phyloP scores from a whole-genome alignment of 2,888 invertebrate species.

The Cenopis cana region DNA sequence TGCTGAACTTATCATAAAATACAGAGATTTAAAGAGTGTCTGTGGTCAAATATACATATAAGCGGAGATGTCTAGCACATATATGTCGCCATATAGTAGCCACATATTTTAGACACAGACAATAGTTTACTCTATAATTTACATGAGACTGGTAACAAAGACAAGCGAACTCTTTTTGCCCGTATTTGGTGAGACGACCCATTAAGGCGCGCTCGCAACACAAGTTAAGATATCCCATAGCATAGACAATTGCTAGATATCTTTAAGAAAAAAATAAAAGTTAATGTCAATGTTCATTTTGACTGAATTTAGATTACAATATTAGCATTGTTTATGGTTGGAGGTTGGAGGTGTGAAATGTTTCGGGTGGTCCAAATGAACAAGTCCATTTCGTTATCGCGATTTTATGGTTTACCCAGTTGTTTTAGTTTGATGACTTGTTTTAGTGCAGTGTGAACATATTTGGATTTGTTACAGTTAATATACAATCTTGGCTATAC shows the following conservation, averaged over 20 bases:
- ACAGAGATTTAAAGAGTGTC: too few relatives aligned
- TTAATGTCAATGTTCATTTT: conserved; percentile 54
- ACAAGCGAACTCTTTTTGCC: conserved; percentile 6
- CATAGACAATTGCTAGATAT: conserved; percentile 26
- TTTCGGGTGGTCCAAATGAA: conserved; percentile 62
- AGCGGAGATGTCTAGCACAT: too few relatives aligned
- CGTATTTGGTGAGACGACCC: conserved; percentile 14
- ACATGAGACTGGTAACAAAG: not conserved
- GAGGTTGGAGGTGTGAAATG: conserved; percentile 58
- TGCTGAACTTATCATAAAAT: too few relatives aligned
- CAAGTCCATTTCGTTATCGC: conserved; percentile 19
- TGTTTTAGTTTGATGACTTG: conserved; percentile 18
- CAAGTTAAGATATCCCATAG: conserved; percentile 36
- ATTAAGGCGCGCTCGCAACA: conserved; percentile 33
- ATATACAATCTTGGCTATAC: not conserved
- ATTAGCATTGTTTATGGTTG: conserved; percentile 70
- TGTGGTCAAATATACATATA: too few relatives aligned
- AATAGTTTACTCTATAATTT: not conserved
- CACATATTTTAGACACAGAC: not conserved
- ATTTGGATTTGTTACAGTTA: conserved; percentile 1
- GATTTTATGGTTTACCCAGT: conserved; percentile 26
- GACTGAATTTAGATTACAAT: conserved; percentile 75
- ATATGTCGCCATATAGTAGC: not conserved
- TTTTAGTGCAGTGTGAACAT: conserved; percentile 15
- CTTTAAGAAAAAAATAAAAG: conserved; percentile 33